Percentiles rank a stretch among this genome's conserved stretches.
These are phyloP conservation scores for Suricata suricatta DNA, from an alignment of 2,113 vertebrate species.

Conservation along the genomic window DNA sequence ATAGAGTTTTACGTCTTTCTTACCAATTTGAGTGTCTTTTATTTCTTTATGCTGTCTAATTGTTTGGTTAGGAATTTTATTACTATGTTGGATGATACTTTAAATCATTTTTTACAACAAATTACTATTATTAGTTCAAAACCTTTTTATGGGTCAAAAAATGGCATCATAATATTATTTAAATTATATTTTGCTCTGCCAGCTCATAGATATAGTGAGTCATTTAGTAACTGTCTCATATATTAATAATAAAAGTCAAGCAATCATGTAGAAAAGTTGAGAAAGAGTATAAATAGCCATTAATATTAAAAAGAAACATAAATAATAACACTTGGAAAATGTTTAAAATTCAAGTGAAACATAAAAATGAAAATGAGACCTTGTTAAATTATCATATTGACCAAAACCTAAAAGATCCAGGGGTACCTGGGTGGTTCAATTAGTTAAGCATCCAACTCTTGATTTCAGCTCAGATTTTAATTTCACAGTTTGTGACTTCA, in stretches of 20 bases:
- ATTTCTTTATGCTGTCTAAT: not conserved
- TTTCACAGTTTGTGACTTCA: too few relatives aligned
- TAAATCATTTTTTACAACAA: not conserved
- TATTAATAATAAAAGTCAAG: not conserved
- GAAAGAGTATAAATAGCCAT: not conserved
- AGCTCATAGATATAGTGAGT: not conserved
- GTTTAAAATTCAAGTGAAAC: not conserved
- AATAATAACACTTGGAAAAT: not conserved
- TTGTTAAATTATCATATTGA: not conserved
- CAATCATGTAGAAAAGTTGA: not conserved
- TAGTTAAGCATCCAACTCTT: too few relatives aligned
- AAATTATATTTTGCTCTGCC: not conserved
- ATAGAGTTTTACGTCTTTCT: not conserved
- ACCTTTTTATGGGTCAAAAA: not conserved
- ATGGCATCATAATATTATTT: not conserved
- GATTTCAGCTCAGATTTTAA: too few relatives aligned
- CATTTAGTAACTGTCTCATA: not conserved
- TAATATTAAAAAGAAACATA: not conserved
- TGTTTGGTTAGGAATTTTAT: not conserved
- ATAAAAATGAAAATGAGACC: not conserved
- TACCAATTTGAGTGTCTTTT: not conserved
- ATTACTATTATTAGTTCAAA: not conserved
- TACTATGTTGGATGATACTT: not conserved
- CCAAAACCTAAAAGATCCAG: not conserved
- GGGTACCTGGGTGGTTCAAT: too few relatives aligned